Base-by-base conservation (phyloP, 1,140 invertebrate species). In the Bombus soroeensis region DNA sequence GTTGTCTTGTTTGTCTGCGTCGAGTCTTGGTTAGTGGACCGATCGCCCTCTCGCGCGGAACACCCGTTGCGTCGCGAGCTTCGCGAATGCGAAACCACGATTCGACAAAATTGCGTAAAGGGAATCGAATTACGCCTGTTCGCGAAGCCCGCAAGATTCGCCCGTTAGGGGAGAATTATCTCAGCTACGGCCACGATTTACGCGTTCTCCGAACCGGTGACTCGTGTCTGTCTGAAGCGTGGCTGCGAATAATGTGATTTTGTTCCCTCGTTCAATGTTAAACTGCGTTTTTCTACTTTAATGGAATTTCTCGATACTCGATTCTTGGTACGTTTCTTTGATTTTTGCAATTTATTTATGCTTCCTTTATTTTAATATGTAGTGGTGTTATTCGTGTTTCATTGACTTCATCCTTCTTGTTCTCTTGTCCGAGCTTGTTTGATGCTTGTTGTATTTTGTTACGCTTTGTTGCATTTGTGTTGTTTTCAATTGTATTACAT, bases 81-180 rank as follows among this genome's bases (percentile, higher is more conserved):
- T 64, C 43, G 84, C 85, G 47, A 85, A 83, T 84, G 82, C 66
- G 85, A 81, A 85, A 85, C 80, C 81, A 83, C 89, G 85, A 76
- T 87, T 86, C 81, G 77, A 73, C 85, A 81, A 90, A 92, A 92
- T 92, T 91, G 81, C 88, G 91, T 86, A 90, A 92, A 91, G 83
- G 62, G 88, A 91, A 91, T 92, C 87, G 88, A 87, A 88, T 92
- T 89, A 91, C 89, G 77, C 73, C 64, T 57, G 82, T 62, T 84
- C 57, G 73, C 81, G 47, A 68, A 80, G 39, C 57, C 80, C 74
- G 74, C 73, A 75, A 78, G 84, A 90, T 89, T 91, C 89, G 39
- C 41, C 68, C 80, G 88, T 81, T 74, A 84, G 70, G 39, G 80
- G 83, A 85, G 90, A 90, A 88, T 90, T 90, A 90, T 92, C 77